A percentile compares a stretch with the other conserved stretches of the same genome.
Evolutionary conservation across 35 echinoderm and acorn worm genomes (phyloP).

Genomic region (Patiria miniata): DNA sequence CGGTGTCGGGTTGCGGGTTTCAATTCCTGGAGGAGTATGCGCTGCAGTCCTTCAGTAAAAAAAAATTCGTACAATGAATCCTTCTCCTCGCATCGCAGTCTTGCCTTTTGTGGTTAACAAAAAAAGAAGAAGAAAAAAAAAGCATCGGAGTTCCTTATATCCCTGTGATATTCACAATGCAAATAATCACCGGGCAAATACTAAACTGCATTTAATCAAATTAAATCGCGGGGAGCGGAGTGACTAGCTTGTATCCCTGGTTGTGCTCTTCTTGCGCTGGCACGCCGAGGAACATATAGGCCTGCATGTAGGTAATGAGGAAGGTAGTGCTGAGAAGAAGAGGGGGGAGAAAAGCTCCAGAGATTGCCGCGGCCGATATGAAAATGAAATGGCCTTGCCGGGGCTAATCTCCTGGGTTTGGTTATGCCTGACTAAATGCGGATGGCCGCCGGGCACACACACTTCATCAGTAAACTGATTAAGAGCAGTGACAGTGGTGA

Average conservation of each 20-base stretch:
- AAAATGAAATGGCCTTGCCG: conserved; percentile 27
- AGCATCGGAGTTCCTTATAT: neutral
- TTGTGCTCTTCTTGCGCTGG: neutral
- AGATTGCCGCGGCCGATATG: conserved; percentile 18
- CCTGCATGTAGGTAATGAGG: conserved; percentile 21
- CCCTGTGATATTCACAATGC: conserved; percentile 14
- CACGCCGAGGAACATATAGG: neutral
- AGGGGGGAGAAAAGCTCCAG: neutral
- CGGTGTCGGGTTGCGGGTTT: conserved; percentile 17
- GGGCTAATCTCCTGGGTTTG: conserved; percentile 22
- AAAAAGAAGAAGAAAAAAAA: neutral
- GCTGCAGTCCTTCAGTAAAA: conserved; percentile 18
- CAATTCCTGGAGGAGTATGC: conserved; percentile 1
- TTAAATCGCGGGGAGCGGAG: neutral
- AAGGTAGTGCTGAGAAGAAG: neutral
- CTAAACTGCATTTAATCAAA: conserved; percentile 34
- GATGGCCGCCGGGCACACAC: conserved; percentile 16
- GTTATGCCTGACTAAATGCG: conserved; percentile 28
- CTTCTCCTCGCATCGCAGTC: conserved; percentile 4
- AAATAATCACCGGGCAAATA: conserved; percentile 29
- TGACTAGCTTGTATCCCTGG: conserved; percentile 18
- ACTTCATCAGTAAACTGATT: conserved; percentile 34
- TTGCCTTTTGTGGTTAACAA: neutral
- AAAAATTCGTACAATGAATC: conserved; percentile 17
- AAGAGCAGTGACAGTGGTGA: conserved; percentile 27